Evolutionary conservation across 2,113 vertebrate genomes (phyloP), one percentile per base, ranked within the genome.

Genomic region (Xenopus laevis): DNA sequence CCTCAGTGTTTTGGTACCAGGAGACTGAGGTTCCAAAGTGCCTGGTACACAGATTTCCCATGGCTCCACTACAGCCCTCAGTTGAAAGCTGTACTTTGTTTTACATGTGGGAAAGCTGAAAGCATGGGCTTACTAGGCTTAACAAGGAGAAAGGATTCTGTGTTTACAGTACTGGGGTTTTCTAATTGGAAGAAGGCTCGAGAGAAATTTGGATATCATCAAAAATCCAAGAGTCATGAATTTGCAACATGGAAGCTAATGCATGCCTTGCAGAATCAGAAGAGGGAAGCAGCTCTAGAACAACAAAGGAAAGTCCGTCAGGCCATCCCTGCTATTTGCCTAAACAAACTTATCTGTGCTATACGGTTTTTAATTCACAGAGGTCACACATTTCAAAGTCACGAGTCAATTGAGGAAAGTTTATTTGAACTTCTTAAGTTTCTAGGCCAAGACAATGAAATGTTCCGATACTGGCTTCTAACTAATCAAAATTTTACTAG

Each of bases 241-340:
- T 74, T 74, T 74, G 71, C 71, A 2, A 74, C 71, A 15, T 74
- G 71, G 71, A 74, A 74, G 46, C 46, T 74, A 59, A 74, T 74
- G 62, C 71, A 74, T 55, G 71, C 63, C 15, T 66, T 74, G 33
- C 71, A 74, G 16, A 58, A 74, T 23, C 71, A 74, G 62, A 74
- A 74, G 15, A 66, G 71, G 53, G 71, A 74, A 73, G 71, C 71
- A n/a, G 71, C 71, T 17, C 33, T 74, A 53, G 71, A 74, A 27
- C 71, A 74, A 15, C 71, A 74, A 44, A 44, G 71, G 21, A 74
- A 74, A 59, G 71, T 74, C 55, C 55, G 71, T 58, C 71, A 74
- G 27, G 71, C 71, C 15, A 74, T 74, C 59, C 71, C 71, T 17
- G 7, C 15, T 9, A 21, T 45, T 46, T 74, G 71, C 40, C 18